A percentile compares a stretch with the other conserved stretches of the same genome.
These are phyloP conservation scores for Nyctibius bracteatus DNA, from an alignment of 2,113 vertebrate genomes.

Conservation along the genomic window DNA sequence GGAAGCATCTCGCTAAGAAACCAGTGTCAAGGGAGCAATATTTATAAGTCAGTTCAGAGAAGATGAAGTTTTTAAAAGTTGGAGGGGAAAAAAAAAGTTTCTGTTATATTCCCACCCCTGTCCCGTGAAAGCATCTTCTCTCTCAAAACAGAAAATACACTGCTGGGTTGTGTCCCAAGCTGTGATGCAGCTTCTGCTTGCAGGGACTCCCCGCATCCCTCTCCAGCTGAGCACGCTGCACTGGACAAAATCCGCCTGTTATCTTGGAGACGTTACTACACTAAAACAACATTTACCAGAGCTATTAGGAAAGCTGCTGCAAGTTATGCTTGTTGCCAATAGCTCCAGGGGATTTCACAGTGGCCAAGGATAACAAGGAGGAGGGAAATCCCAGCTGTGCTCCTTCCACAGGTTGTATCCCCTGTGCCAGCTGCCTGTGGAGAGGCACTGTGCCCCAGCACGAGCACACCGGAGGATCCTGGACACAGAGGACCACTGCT, in stretches of 20 bases:
- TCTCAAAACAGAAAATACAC: neutral
- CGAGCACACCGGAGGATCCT: neutral
- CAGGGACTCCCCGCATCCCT: neutral
- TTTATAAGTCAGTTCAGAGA: neutral
- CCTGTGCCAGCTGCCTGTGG: neutral
- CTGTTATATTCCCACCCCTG: neutral
- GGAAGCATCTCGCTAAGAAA: neutral
- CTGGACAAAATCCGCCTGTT: neutral
- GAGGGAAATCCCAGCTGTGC: conserved; percentile 11
- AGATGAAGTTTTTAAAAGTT: neutral
- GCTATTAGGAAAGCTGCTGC: neutral
- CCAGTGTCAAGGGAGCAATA: neutral
- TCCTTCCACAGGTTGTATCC: neutral
- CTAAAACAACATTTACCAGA: neutral
- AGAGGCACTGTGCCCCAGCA: neutral
- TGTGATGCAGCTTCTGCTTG: neutral
- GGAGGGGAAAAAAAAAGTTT: fast-evolving
- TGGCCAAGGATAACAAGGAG: neutral
- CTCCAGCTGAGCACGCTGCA: neutral
- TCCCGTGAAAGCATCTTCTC: neutral
- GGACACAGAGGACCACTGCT: neutral
- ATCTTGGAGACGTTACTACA: neutral
- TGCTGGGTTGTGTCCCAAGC: neutral
- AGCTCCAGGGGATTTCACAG: neutral
- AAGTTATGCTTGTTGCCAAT: neutral